Percentiles rank a stretch among this genome's conserved stretches.
phyloP scores from a whole-genome alignment of 2,888 invertebrate genomes.

The Drosophila subquinaria region DNA sequence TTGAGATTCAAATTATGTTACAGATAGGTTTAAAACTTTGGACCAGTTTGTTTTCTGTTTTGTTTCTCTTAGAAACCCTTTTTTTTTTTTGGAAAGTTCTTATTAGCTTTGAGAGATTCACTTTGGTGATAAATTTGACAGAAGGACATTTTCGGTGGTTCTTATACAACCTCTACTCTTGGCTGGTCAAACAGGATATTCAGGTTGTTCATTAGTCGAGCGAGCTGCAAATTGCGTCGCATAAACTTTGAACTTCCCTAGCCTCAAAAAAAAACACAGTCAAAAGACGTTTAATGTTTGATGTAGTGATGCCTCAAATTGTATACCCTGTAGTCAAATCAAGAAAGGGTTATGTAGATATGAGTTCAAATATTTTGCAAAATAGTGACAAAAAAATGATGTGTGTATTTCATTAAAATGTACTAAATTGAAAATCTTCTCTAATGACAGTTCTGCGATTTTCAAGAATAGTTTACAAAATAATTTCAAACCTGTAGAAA shows the following conservation, averaged over 20 bases:
- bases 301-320: background rate
- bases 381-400: background rate
- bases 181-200: conserved; percentile 64
- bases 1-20: background rate
- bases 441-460: too few relatives aligned
- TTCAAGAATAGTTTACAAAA: background rate
- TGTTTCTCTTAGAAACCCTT: background rate
- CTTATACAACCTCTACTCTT: background rate
- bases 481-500: background rate
- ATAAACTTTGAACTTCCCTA: conserved; percentile 63
- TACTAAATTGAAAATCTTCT: background rate
- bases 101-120: conserved; percentile 5
- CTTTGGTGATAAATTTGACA: background rate
- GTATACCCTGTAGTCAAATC: conserved; percentile 7
- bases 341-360: background rate
- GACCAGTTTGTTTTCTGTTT: background rate
- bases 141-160: conserved; percentile 8
- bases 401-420: background rate
- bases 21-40: background rate
- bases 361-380: background rate
- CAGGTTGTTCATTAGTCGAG: conserved; percentile 56
- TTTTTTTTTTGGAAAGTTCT: background rate
- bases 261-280: conserved; percentile 16
- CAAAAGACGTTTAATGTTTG: conserved; percentile 7
- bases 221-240: conserved; percentile 54